Base-by-base conservation (phyloP, 2,113 vertebrate genomes). In the Setophaga petechia region DNA sequence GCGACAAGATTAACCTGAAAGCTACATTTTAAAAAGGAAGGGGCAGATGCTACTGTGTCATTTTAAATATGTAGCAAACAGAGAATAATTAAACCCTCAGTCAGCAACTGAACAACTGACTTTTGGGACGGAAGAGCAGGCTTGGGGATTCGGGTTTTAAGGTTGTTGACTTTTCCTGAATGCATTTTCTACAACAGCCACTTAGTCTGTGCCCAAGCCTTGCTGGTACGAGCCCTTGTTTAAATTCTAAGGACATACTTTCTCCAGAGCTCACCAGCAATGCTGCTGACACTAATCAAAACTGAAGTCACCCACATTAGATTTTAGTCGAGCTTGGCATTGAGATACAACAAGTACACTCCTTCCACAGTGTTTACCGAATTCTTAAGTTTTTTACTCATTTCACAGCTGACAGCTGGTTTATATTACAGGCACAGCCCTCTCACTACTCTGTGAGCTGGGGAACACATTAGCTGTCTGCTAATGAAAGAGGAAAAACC, bases 361-460 rank as follows among this genome's bases (percentile, higher is more conserved):
- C 57, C 41, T 58, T 68, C 33, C 7, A 31, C 39, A 37, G 33
- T 31, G 61, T 90, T 87, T 71, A 84, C 73, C 11, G 20, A 93
- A 93, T 84, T 63, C 51, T 87, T 35, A 35, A 77, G 86, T 67
- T 90, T 81, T 94, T 62, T 27, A 59, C 79, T 59, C 72, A 31
- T 71, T 92, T 86, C 65, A 51, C 92, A 92, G 88, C 92, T 92
- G 83, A 80, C 92, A 96, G 92, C 75, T 94, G 75, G 47, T 69
- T 89, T 67, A 28, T 24, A 68, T 71, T 90, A 90, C 63, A 90
- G 83, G 59, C 76, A 52, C 65, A 75, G 57, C 27, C 30, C 23
- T 80, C 41, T 82, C 54, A 11, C 58, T 55, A 35, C 24, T 86
- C 51, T 35, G 10, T 0, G 5, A 86, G 57, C 72, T 18, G 23